Base-by-base conservation (phyloP, 2,113 vertebrate species). In the Symphodus melops region DNA sequence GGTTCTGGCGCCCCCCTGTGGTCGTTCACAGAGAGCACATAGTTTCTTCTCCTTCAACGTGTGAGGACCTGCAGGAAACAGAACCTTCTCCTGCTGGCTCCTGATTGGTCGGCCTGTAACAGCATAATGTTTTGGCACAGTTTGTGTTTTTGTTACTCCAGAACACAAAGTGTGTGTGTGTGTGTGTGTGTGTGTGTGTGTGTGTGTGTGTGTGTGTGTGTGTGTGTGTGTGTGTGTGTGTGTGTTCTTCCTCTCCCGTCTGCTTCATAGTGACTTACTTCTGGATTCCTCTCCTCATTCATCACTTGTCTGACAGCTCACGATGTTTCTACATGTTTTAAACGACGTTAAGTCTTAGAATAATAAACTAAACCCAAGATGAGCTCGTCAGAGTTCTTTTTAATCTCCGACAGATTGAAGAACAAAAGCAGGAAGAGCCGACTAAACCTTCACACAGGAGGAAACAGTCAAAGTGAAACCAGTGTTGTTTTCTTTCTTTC, bases 91-190 rank as follows among this genome's bases (percentile, higher is more conserved):
- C 60, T 54, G 56, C 67, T 28, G 37, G 19, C 5, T 60, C 33
- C 44, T 23, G 44, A 62, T 51, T 67, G 44, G 49, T 7, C 11
- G 0, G 42, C 16, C 8, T 37, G 25, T 61, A 3, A 19, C 5
- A 1, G 16, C 20, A 8, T 49, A 20, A 41, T 19, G 7, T 36
- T 6, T 53, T 28, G 49, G 55, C 59, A 13, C 21, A 3, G 20
- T 3, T 46, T 44, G 63, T 65, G 62, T 64, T 82, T 55, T 72
- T 63, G 37, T 69, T 54, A 72, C 61, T 62, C 55, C 60, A 59
- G 44, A 9, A 3, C 59, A 51, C 20, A 61, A 25, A n/a, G 33
- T 25, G 25, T 25, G 25, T 25, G 25, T 25, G 25, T 25, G 25
- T 25, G 25, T 25, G 2, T 25, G 2, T 25, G 2, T 25, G 25